phyloP scores from a whole-genome alignment of 2,113 vertebrate genomes.

The Eublepharis macularius region DNA sequence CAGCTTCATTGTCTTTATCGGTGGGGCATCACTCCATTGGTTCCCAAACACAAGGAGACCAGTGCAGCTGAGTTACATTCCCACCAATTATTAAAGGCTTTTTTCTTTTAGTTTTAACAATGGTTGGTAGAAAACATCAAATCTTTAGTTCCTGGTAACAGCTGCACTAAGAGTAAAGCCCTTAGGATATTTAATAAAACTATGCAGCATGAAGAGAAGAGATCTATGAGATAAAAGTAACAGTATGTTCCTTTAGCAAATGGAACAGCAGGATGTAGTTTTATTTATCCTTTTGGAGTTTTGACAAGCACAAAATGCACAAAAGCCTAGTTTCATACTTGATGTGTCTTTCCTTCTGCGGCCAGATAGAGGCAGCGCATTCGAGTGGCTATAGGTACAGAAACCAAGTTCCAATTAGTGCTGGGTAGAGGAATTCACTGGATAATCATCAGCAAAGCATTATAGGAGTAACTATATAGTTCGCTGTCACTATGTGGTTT shows the following conservation, averaged over 20 bases:
- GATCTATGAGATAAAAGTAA: not conserved
- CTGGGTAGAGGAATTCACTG: no score
- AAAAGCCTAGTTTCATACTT: not conserved
- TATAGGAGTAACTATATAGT: no score
- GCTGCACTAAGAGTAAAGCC: slow-evolving; percentile 7
- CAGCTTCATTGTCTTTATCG: not conserved
- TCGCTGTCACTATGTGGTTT: no score
- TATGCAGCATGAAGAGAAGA: slow-evolving; percentile 19
- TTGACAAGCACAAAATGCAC: not conserved
- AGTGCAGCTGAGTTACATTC: not conserved
- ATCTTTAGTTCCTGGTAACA: slow-evolving; percentile 2
- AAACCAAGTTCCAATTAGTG: no score
- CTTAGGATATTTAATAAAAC: slow-evolving; percentile 32
- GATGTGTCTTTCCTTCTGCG: not conserved
- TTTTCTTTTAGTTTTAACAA: not conserved
- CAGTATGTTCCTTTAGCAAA: slow-evolving; percentile 6
- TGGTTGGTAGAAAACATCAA: slow-evolving; percentile 17
- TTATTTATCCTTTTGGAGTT: not conserved
- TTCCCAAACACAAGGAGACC: not conserved
- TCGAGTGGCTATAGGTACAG: not conserved
- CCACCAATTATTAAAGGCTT: not conserved
- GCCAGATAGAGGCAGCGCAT: not conserved
- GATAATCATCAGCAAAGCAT: no score
- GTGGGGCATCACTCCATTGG: not conserved
- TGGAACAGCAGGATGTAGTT: not conserved